Evolutionary conservation across 2,113 vertebrate genomes (phyloP), one percentile per base, ranked within the genome.

Genomic region (Plotosus lineatus): DNA sequence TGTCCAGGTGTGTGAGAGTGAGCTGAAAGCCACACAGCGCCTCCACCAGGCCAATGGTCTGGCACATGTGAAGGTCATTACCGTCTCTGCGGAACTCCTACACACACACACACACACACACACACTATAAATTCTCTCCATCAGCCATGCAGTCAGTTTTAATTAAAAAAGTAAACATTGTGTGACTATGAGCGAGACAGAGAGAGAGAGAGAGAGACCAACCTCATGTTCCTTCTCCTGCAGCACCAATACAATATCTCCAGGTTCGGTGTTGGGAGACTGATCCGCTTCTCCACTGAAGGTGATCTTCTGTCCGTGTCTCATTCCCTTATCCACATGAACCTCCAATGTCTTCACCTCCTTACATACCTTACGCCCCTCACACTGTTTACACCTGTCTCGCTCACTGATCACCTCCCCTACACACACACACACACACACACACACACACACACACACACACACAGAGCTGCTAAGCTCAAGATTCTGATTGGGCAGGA

Each of bases 271-370:
- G 28, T 95, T 96, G 11, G 98, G 98, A 60, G 98, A 96, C 86
- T 99, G 98, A 92, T 99, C 98, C 50, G 97, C 98, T 91, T 99
- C 98, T 85, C 98, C 98, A 66, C 94, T 94, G 87, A 99, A 99
- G 4, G 96, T 98, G 90, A 99, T 99, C 90, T 97, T 96, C 81
- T 99, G 98, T 21, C 98, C 98, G 55, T 99, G 97, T 86, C 90
- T 98, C 98, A 99, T 99, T 87, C 98, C 98, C 94, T 99, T 99
- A 90, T 99, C 98, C 88, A 99, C 96, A 19, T 99, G 97, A 84
- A 99, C 98, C 91, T 99, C 98, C 88, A 99, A 92, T 84, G 98
- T 97, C 91, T 99, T 99, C 5, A 98, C 96, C 90, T 99, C 98
- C 93, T 99, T 99, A 79, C 95, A 94, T 86, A 99, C 97, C 86